phyloP scores from a whole-genome alignment of 2,113 vertebrate species.

The Patagioenas fasciata region DNA sequence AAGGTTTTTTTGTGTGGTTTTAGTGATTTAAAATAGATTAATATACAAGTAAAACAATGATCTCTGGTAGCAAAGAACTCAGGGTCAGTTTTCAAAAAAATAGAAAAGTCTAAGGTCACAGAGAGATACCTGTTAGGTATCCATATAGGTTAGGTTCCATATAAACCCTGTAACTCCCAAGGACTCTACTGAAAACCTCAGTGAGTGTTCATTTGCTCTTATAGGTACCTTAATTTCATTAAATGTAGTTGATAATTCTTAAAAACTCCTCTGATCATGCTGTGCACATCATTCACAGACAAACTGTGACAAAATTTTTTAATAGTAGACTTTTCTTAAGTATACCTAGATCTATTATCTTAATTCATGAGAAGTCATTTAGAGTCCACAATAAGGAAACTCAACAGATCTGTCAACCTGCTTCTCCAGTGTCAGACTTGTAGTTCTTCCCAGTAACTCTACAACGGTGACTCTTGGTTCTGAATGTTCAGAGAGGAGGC shows the following conservation, averaged over 20 bases:
- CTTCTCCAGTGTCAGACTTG: neutral
- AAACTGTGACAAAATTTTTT: neutral
- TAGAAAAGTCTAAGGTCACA: neutral
- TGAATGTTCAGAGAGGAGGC: neutral
- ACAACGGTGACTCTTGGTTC: neutral
- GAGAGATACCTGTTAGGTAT: neutral
- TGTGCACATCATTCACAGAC: neutral
- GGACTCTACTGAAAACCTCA: neutral
- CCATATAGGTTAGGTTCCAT: neutral
- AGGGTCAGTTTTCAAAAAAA: neutral
- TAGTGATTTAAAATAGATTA: neutral
- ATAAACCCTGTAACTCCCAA: neutral
- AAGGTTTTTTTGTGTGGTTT: neutral
- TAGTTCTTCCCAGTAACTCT: neutral
- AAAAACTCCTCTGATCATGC: neutral
- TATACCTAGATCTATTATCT: neutral
- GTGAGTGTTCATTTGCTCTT: neutral
- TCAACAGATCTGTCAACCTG: neutral
- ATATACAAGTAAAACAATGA: neutral
- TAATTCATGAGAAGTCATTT: neutral
- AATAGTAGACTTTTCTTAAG: fast-evolving
- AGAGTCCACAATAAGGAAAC: neutral
- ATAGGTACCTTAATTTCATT: neutral
- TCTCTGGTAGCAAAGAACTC: neutral
- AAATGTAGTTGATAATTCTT: neutral